phyloP scores from a whole-genome alignment of 2,888 invertebrate species.

The Metellina segmentata region DNA sequence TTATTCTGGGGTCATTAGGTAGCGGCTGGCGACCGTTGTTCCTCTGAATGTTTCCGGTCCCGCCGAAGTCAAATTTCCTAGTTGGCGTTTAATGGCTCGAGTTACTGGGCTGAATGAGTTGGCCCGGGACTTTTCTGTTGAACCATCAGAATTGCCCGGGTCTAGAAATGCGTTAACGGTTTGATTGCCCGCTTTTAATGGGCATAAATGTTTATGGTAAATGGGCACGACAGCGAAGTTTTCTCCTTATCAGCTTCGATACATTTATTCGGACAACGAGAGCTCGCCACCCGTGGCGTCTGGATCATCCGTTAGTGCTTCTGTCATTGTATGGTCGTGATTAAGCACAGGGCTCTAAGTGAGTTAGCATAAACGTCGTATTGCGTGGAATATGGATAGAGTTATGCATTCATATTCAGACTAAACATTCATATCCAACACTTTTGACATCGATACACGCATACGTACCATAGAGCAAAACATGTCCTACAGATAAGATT shows the following conservation, averaged over 20 bases:
- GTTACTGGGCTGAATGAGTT: slow-evolving; percentile 44
- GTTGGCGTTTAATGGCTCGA: slow-evolving; percentile 23
- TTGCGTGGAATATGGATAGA: too few relatives aligned
- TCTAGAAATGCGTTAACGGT: slow-evolving; percentile 42
- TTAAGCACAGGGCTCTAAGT: too few relatives aligned
- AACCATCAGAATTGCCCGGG: slow-evolving; percentile 4
- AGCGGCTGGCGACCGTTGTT: slow-evolving; percentile 47
- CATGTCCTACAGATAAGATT: too few relatives aligned
- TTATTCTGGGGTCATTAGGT: slow-evolving; percentile 64
- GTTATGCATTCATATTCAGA: too few relatives aligned
- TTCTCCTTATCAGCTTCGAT: background rate
- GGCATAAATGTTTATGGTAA: slow-evolving; percentile 45
- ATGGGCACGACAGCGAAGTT: background rate
- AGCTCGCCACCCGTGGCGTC: background rate
- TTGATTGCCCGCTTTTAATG: slow-evolving; percentile 57
- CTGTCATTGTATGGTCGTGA: too few relatives aligned
- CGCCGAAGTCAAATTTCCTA: slow-evolving; percentile 34
- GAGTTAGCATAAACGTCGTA: too few relatives aligned
- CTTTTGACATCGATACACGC: too few relatives aligned
- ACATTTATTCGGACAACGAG: background rate
- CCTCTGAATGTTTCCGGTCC: slow-evolving; percentile 43
- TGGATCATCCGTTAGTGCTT: background rate
- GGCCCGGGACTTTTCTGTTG: slow-evolving; percentile 23
- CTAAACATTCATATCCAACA: too few relatives aligned
- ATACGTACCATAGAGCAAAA: too few relatives aligned